Percentiles rank a stretch among this genome's conserved stretches.
Conservation (phyloP, 2,113 vertebrate species). For the Origma solitaria region DNA sequence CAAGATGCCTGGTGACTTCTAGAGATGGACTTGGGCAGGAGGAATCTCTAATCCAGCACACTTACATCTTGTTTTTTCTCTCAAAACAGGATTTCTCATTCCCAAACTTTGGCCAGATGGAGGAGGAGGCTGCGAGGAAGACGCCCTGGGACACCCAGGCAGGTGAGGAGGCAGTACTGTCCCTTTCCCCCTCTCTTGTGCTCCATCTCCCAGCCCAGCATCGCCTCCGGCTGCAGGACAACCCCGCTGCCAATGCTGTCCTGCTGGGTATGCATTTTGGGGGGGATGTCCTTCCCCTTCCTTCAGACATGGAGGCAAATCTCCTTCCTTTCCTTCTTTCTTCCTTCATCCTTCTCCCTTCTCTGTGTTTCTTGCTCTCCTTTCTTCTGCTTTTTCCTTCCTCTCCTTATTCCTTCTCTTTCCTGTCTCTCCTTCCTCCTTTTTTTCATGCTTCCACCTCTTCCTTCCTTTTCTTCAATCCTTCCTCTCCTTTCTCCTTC, state of each 20-base stretch:
- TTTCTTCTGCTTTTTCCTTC: not conserved
- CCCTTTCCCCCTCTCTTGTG: not conserved
- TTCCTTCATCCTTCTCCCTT: not conserved
- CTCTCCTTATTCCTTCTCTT: not conserved
- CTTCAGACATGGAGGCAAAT: not conserved
- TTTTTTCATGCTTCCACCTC: not conserved
- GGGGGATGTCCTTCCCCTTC: not conserved
- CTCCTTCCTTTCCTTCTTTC: not conserved
- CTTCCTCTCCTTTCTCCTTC: not conserved
- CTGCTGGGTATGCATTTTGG: not conserved
- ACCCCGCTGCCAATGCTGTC: rapidly evolving
- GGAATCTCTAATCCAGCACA: not conserved
- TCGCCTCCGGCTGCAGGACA: not conserved
- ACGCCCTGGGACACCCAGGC: not conserved
- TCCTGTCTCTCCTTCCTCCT: not conserved
- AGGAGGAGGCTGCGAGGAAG: not conserved
- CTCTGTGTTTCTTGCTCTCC: not conserved
- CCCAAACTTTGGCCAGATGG: not conserved
- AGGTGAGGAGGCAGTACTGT: not conserved
- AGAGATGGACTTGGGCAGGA: not conserved
- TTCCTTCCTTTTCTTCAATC: not conserved
- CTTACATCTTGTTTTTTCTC: not conserved
- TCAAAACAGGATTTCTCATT: not conserved
- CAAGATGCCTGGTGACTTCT: not conserved
- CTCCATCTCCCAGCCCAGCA: not conserved